Base-by-base conservation (phyloP, 2,113 vertebrate species). In the Calyptomena viridis region DNA sequence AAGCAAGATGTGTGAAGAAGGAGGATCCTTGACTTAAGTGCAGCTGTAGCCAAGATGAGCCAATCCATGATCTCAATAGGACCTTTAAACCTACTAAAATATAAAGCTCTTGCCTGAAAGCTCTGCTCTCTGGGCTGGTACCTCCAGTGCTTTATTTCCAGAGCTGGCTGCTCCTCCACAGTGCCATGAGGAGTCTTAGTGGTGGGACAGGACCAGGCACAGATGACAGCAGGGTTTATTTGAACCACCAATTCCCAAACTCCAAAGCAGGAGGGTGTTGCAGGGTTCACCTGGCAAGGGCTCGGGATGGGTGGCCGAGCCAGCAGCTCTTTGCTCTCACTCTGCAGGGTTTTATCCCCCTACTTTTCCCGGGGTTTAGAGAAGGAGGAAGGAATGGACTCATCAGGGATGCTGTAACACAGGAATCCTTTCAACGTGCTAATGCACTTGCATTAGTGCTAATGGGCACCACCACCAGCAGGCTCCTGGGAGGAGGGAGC, bases 361-460 rank as follows among this genome's bases (percentile, higher is more conserved):
- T 42, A 1, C 37, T 63, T 40, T 40, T 30, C 60, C 27, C 44
- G 39, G 2, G 14, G 9, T 53, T 71, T 16, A 27, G 55, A 60
- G 68, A 39, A 59, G 59, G 63, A 81, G 31, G 90, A 53, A 62
- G 87, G 22, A 80, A 49, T 11, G 59, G 50, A 89, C 59, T n/a
- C 79, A 49, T 24, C 63, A 2, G 88, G 73, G 90, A 55, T 62
- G 79, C 79, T 59, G 79, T 21, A 20, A 31, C 50, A 9, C 68
- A 95, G 80, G 86, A 87, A 92, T 78, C 91, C 91, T 87, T 68
- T 60, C 47, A 7, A 19, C 1, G 80, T 56, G 91, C 89, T 87
- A 64, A 95, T 81, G 86, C 18, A 18, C 74, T 63, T 46, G 79
- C 94, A 94, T 96, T 92, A 94, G 87, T 2, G 11, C 77, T 95